Base-by-base conservation (phyloP, 1,140 invertebrate species). In the Coenobita brevimanus region DNA sequence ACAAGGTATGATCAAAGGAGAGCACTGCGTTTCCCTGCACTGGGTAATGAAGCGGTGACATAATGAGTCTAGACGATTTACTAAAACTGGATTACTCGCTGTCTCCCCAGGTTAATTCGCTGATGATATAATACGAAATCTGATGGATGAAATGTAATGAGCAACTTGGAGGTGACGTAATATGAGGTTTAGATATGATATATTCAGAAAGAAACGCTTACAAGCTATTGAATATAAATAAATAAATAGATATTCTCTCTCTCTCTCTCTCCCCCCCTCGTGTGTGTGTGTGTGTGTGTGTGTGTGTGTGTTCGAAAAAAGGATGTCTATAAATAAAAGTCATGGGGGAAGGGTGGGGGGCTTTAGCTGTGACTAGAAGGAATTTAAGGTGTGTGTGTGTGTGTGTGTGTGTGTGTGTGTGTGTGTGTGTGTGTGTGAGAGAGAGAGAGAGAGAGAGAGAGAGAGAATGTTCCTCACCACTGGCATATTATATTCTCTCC, bases 251-350 rank as follows among this genome's bases (percentile, higher is more conserved):
- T n/a, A n/a, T n/a, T n/a, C n/a, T n/a, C n/a, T n/a, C n/a, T n/a
- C n/a, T n/a, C n/a, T n/a, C n/a, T n/a, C n/a, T n/a, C n/a, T n/a
- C n/a, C n/a, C n/a, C n/a, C n/a, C n/a, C n/a, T n/a, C n/a, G n/a
- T n/a, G n/a, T 75, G 71, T 75, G 71, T 76, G 73, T 76, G 73
- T 76, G 73, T 76, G 73, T 76, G 73, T 78, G 38, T 43, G 75
- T 78, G 75, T 78, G 41, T 78, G 75, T 78, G 75, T 78, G 75
- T 78, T 36, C 50, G 41, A n/a, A n/a, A n/a, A n/a, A n/a, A n/a
- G n/a, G n/a, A n/a, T 78, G 43, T 78, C 33, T 71, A 38, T 71
- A 38, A 38, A 8, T 57, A n/a, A 13, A 30, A 10, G 54, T 57
- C n/a, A 2, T 67, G 36, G 54, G n/a, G 10, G 10, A 57, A 57